Evolutionary conservation across 2,888 invertebrate species (phyloP).

Genomic region (Chironomus riparius): DNA sequence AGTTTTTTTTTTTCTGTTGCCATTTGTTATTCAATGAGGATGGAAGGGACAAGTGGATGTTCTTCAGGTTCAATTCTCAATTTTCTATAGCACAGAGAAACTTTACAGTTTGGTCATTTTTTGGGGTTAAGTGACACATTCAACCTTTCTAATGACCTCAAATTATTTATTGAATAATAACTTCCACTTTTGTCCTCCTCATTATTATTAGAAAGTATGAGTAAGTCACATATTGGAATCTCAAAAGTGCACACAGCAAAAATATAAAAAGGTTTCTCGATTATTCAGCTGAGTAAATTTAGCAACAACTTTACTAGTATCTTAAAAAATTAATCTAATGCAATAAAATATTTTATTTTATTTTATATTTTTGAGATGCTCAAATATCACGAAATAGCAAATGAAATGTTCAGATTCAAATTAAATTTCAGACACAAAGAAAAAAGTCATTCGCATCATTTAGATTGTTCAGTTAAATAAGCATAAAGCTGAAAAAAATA

Average conservation of each 20-base stretch:
- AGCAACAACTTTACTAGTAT: neutral
- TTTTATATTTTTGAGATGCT: neutral
- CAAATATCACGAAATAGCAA: neutral
- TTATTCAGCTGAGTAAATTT: too few relatives aligned
- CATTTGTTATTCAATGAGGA: neutral
- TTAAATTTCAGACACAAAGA: neutral
- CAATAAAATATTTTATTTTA: neutral
- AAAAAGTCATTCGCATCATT: neutral
- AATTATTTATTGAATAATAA: slow-evolving; percentile 25
- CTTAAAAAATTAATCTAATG: neutral
- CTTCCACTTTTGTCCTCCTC: neutral
- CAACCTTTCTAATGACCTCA: slow-evolving; percentile 12
- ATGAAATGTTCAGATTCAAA: neutral
- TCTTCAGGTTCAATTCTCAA: neutral
- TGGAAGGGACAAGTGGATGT: slow-evolving; percentile 7
- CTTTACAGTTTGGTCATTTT: slow-evolving; percentile 9
- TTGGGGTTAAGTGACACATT: slow-evolving; percentile 10
- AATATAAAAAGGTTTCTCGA: neutral
- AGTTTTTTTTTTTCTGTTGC: neutral
- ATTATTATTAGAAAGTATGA: neutral
- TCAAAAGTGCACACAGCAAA: neutral
- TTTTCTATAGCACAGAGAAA: neutral
- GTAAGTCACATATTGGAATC: neutral
- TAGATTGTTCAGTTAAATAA: neutral
- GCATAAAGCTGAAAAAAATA: neutral